A percentile compares a stretch with the other conserved stretches of the same genome.
These are phyloP conservation scores for Rafetus swinhoei DNA, from an alignment of 2,113 vertebrate species.

Conservation along the genomic window DNA sequence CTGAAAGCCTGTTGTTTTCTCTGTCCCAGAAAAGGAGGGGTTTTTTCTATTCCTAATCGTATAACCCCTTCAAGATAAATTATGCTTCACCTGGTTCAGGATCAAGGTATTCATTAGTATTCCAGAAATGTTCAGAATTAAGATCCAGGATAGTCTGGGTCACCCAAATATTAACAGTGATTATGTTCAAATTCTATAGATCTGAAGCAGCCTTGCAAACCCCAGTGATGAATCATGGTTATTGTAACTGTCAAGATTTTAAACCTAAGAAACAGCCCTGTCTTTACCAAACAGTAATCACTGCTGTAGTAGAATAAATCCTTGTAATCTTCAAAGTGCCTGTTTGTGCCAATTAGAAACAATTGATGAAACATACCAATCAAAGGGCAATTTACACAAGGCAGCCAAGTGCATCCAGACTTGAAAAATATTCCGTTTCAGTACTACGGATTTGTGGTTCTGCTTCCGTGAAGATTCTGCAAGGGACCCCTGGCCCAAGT, in stretches of 20 bases:
- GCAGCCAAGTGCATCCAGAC: slow-evolving; percentile 65
- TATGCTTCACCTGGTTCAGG: slow-evolving; percentile 37
- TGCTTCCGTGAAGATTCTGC: background rate
- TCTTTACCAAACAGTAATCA: slow-evolving; percentile 81
- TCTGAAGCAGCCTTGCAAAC: slow-evolving; percentile 37
- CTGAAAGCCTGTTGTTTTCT: background rate
- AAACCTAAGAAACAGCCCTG: slow-evolving; percentile 79
- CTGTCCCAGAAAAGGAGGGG: slow-evolving; percentile 42
- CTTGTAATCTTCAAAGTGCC: slow-evolving; percentile 80
- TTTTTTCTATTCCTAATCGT: slow-evolving; percentile 31
- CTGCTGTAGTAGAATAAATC: slow-evolving; percentile 81
- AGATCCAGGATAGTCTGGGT: slow-evolving; percentile 37
- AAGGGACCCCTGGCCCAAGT: background rate
- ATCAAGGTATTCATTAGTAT: background rate
- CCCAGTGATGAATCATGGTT: slow-evolving; percentile 65
- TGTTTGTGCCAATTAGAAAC: slow-evolving; percentile 80
- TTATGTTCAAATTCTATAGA: background rate
- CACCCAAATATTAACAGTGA: slow-evolving; percentile 27
- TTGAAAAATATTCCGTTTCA: background rate
- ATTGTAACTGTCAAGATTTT: slow-evolving; percentile 78
- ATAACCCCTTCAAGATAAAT: slow-evolving; percentile 46
- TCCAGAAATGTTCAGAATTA: slow-evolving; percentile 34
- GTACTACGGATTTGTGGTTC: background rate
- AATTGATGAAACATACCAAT: slow-evolving; percentile 80
- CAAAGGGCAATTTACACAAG: slow-evolving; percentile 71